Conservation (phyloP, 2,888 invertebrate genomes). For the Leucania comma region DNA sequence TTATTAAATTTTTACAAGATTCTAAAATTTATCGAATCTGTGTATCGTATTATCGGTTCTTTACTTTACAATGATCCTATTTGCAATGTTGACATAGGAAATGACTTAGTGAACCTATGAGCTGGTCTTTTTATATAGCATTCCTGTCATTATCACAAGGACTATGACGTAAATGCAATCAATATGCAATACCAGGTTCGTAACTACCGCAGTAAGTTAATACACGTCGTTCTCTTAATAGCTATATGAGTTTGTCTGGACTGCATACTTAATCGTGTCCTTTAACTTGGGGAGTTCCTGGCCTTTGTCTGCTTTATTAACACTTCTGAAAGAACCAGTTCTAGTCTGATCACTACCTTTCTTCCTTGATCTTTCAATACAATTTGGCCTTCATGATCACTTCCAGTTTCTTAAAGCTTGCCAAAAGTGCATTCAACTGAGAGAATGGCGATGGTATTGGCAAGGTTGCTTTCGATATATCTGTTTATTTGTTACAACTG, state of each 20-base stretch:
- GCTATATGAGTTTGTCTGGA: conserved; percentile 10
- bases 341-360: background rate
- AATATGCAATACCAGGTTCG: conserved; percentile 39
- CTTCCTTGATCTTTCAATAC: background rate
- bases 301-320: conserved; percentile 3
- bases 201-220: background rate
- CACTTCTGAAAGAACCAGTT: conserved; percentile 1
- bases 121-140: conserved; percentile 15
- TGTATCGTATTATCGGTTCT: too few species aligned
- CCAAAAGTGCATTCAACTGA: background rate
- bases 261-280: conserved; percentile 38
- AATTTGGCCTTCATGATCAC: conserved; percentile 10
- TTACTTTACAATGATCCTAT: too few species aligned
- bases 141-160: conserved; percentile 10
- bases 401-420: background rate
- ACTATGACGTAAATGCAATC: conserved; percentile 15
- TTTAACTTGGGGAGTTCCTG: conserved; percentile 44
- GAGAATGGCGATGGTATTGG: background rate
- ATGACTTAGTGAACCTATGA: background rate
- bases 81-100: background rate
- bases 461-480: background rate
- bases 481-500: background rate
- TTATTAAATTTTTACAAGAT: too few species aligned
- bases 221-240: conserved; percentile 29
- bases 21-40: too few species aligned